Evolutionary conservation across 2,797 vertebrate species (phyloP), one percentile per base, ranked within the genome.

Genomic region (Hirundo rustica): DNA sequence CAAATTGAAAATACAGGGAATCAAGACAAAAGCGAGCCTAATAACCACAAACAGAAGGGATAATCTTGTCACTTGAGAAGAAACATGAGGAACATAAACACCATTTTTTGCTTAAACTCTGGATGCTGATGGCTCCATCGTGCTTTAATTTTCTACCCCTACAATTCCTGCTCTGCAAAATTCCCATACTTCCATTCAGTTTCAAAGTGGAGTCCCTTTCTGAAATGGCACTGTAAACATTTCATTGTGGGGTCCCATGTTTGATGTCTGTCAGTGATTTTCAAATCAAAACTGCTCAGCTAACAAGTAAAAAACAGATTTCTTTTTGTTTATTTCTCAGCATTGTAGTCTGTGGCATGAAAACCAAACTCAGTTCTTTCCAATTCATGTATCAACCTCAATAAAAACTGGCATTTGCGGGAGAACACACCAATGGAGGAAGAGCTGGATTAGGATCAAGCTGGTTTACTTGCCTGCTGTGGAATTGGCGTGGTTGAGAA

Each of bases 131-230:
- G 83, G 71, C 40, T 94, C 92, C 96, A 96, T 91, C 42, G 0
- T 95, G 93, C 94, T 97, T 96, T 94, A 94, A 95, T 96, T 96
- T 95, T 92, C 94, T 87, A 71, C 61, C 80, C 88, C 32, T 95
- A 40, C 72, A 82, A 4, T 45, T 83, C 83, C 74, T 89, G 67
- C 77, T 68, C 83, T 68, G 71, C 93, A 95, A 95, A 90, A 57
- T 86, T 90, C 88, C 77, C 68, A 94, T 77, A 92, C 66, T 95
- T 97, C 85, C 83, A 95, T 72, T 95, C 77, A 64, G 57, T 94
- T 93, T 97, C 85, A 77, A 94, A 95, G 93, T 53, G 71, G 86
- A 94, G 80, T 82, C 83, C 74, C 77, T 80, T 55, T 95, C 92
- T 87, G 77, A 95, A 95, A 94, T 26, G 44, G 40, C 74, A 87